Percentiles rank a stretch among this genome's conserved stretches.
Conservation (phyloP, 2,888 invertebrate species). For the Ceratothoa steindachneri region DNA sequence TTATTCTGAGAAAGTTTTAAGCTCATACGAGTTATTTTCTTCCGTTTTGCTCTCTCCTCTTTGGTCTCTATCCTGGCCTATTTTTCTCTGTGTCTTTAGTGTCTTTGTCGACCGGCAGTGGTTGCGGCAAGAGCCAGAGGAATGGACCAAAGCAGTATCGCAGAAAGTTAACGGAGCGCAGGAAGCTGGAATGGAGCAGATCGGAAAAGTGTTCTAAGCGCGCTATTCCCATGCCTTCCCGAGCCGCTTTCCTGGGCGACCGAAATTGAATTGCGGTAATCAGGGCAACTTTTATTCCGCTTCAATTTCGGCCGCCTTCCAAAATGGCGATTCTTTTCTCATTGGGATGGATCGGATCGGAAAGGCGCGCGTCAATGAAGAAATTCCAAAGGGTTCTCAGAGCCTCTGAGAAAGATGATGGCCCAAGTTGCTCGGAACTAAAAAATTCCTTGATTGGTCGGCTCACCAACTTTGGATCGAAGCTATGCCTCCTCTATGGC, state of each 20-base stretch:
- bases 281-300: conserved; percentile 40
- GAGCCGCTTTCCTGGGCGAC: conserved; percentile 20
- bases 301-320: conserved; percentile 25
- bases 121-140: too few relatives aligned
- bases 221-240: conserved; percentile 28
- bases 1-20: too few relatives aligned
- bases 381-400: background rate
- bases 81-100: too few relatives aligned
- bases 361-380: background rate
- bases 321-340: conserved; percentile 34
- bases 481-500: background rate
- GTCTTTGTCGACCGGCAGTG: too few relatives aligned
- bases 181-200: too few relatives aligned
- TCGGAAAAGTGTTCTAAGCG: conserved; percentile 21
- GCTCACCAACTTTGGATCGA: background rate
- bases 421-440: background rate
- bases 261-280: conserved; percentile 43
- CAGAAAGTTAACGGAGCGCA: too few relatives aligned
- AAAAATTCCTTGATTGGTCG: background rate
- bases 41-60: too few relatives aligned
- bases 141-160: too few relatives aligned
- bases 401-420: background rate
- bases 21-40: too few relatives aligned
- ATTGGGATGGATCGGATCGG: conserved; percentile 34
- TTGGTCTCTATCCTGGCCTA: too few relatives aligned